Evolutionary conservation across 2,888 invertebrate species (phyloP), one percentile per base, ranked within the genome.

Genomic region (Aphrophora alni): DNA sequence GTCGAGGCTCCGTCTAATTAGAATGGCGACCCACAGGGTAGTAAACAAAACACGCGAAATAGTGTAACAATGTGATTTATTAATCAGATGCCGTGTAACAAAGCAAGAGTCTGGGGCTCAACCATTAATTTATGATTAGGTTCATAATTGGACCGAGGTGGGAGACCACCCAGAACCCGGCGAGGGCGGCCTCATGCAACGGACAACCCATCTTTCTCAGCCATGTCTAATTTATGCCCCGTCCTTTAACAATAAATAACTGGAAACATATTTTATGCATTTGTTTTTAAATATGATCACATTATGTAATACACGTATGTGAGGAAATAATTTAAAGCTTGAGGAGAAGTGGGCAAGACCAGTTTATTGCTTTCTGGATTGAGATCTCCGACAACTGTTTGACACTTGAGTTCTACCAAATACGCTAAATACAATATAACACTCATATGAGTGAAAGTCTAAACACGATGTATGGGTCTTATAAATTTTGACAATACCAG

Each of bases 231-330:
- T 80, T 80, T 80, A 80, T 80, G 75, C 80, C 80, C 38, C 38
- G 38, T 76, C 33, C 72, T 33, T 75, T 51, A 14, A 44, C 78
- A 12, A 72, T 81, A 81, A 81, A 81, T 81, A 77, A 78, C 78
- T 28, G 51, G 59, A 51, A 72, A 72, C 81, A 75, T 81, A 81
- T 81, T 81, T 77, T 81, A 81, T 81, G 81, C 75, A 81, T 81
- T 81, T 78, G 78, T 75, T 78, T 78, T 75, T 78, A 78, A 81
- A 81, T 81, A 81, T 75, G 78, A 81, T 81, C 81, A 75, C 71
- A 81, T 81, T 81, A 81, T 81, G 78, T 81, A 78, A 75, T 78
- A 38, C 75, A 38, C 70, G 72, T 81, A 78, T 81, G 81, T 78
- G 81, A 81, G 68, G 75, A 80, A 73, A 72, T 78, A 72, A 78